phyloP scores from a whole-genome alignment of 2,113 vertebrate species.

The Malurus alboscapulatus region DNA sequence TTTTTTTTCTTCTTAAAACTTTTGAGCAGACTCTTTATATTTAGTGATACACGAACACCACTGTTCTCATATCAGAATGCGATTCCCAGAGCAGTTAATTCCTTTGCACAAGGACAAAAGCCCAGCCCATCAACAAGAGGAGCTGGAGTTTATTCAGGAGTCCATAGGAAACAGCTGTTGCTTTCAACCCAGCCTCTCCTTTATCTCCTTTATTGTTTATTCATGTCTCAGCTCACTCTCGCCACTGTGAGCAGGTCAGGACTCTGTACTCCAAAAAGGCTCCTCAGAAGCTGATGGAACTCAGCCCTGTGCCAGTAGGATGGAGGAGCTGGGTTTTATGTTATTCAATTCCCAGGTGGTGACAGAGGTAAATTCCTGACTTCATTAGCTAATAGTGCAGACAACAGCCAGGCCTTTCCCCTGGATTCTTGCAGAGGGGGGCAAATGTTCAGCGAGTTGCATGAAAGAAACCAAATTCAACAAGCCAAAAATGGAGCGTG shows the following conservation, averaged over 20 bases:
- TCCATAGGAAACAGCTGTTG: slow-evolving; percentile 46
- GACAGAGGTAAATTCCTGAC: slow-evolving; percentile 45
- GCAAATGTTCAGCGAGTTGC: neutral
- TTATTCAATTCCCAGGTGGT: slow-evolving; percentile 32
- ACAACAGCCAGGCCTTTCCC: neutral
- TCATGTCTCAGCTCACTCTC: slow-evolving; percentile 4
- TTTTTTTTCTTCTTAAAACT: neutral
- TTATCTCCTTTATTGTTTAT: slow-evolving; percentile 49
- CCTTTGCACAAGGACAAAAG: neutral
- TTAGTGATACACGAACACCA: neutral
- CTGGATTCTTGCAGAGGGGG: neutral
- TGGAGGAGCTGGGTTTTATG: neutral
- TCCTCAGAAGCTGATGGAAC: slow-evolving; percentile 25
- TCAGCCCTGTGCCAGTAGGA: neutral
- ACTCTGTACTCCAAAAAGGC: neutral
- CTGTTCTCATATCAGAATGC: neutral
- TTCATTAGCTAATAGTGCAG: neutral
- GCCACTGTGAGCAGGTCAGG: slow-evolving; percentile 24
- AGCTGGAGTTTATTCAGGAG: slow-evolving; percentile 39
- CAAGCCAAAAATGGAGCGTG: neutral
- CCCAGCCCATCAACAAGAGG: neutral
- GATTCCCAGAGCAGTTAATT: neutral
- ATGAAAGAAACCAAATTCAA: neutral
- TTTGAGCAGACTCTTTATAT: neutral
- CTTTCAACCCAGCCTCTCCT: slow-evolving; percentile 31